Evolutionary conservation across 2,888 invertebrate species (phyloP).

Genomic region (Trimorus sp.): DNA sequence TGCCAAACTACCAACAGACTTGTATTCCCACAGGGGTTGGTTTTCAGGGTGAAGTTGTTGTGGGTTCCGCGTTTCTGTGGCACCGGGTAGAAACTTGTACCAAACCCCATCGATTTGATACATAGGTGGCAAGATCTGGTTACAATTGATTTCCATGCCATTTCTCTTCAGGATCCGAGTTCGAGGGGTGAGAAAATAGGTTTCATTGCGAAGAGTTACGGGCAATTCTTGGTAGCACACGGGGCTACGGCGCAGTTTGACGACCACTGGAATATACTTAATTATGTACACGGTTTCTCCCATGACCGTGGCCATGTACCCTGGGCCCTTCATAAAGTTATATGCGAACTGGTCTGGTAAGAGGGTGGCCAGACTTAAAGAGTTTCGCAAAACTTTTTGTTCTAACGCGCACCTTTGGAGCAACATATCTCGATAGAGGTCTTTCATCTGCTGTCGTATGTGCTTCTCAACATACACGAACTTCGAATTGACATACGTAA

Average conservation of each 20-base stretch:
- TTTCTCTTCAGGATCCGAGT: constrained; percentile 2
- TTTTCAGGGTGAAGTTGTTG: background rate
- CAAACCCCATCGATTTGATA: constrained; percentile 47
- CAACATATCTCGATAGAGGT: background rate
- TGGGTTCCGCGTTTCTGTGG: constrained; percentile 4
- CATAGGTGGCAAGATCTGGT: constrained; percentile 55
- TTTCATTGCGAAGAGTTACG: background rate
- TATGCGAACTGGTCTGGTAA: constrained; percentile 10
- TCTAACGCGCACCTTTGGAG: background rate
- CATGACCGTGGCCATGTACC: background rate
- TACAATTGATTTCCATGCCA: constrained; percentile 62
- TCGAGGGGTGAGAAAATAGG: background rate
- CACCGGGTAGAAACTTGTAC: constrained; percentile 4
- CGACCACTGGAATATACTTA: background rate
- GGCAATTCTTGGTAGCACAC: constrained; percentile 8
- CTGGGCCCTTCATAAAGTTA: constrained; percentile 9
- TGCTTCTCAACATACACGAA: constrained; percentile 10
- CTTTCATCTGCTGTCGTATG: background rate
- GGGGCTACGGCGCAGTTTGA: background rate
- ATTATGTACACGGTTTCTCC: constrained; percentile 11
- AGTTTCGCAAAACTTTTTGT: constrained; percentile 3
- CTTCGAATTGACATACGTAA: constrained; percentile 7
- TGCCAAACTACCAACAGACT: constrained; percentile 1
- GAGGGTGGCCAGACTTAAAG: background rate
- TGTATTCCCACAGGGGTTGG: constrained; percentile 4